Evolutionary conservation across 92 coral and sea anemone genomes (phyloP), one percentile per base, ranked within the genome.

Genomic region (Virgularia gustaviana): DNA sequence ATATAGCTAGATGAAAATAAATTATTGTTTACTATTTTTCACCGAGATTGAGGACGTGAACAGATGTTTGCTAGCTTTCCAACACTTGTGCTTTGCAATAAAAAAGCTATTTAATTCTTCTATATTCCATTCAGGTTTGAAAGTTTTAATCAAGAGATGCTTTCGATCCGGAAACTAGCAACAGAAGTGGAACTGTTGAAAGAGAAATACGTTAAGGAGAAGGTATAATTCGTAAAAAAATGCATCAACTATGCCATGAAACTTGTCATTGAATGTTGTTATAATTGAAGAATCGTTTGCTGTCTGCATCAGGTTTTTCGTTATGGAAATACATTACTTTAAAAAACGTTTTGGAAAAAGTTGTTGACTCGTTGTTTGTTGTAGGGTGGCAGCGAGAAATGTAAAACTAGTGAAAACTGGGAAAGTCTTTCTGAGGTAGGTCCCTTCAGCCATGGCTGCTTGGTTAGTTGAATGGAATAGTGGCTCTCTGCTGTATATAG

Each of bases 401-500:
- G n/a, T n/a, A n/a, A n/a, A n/a, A n/a, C 30, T 24, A 13, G 7
- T 49, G 75, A 68, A 35, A 51, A 68, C 55, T 68, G 75, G 75
- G 75, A 68, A 19, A 31, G 51, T 12, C 62, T 47, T 0, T 43
- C 51, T 23, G 55, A 68, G 61, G 75, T 68, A 49, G 18, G 60
- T 53, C 20, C 23, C 28, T 28, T 10, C 60, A 13, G 11, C 35
- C 19, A 57, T 28, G 15, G 2, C 33, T 24, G 24, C 30, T 57
- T 47, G 6, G 24, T 57, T 16, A 19, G 28, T n/a, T 16, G 12
- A 27, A 53, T 13, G 16, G 27, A 16, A 28, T 53, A 41, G 0
- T 12, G 19, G 36, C 20, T 64, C 42, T n/a, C n/a, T n/a, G n/a
- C n/a, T n/a, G n/a, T n/a, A n/a, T n/a, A n/a, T n/a, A n/a, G n/a